Evolutionary conservation across 2,113 vertebrate species (phyloP).

Genomic region (Sclerurus mexicanus): DNA sequence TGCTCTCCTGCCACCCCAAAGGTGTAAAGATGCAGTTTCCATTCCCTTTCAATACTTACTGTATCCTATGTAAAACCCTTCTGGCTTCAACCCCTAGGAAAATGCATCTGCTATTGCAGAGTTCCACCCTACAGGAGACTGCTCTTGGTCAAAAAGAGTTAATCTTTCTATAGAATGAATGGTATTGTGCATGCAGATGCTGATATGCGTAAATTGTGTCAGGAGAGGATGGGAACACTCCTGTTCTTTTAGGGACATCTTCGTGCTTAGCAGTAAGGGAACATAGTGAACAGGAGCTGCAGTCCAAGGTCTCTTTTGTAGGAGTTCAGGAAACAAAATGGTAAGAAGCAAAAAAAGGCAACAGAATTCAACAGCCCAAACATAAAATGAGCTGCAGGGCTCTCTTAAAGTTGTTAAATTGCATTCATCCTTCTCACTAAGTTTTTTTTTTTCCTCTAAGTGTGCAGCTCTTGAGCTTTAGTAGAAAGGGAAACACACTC

Average conservation of each 20-base stretch:
- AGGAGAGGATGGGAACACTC: neutral
- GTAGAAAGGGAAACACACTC: conserved; percentile 20
- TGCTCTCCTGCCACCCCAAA: neutral
- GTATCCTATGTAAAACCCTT: neutral
- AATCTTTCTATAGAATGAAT: neutral
- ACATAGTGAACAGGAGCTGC: neutral
- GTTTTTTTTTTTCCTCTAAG: neutral
- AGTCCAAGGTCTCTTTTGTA: neutral
- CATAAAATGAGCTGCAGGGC: conserved; percentile 3
- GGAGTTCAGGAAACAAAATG: neutral
- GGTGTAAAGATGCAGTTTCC: neutral
- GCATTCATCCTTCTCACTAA: neutral
- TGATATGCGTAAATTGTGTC: neutral
- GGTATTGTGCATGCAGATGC: neutral
- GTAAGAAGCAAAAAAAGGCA: neutral
- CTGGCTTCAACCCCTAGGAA: neutral
- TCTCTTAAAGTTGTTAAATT: conserved; percentile 7
- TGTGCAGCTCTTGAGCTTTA: neutral
- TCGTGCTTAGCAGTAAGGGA: neutral
- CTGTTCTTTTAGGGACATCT: neutral
- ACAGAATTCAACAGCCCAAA: neutral
- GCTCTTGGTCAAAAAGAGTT: neutral
- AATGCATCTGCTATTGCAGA: neutral
- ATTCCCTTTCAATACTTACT: neutral
- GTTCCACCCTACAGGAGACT: neutral